Base-by-base conservation (phyloP, 2,888 invertebrate genomes). In the Monoplex corrugatus region DNA sequence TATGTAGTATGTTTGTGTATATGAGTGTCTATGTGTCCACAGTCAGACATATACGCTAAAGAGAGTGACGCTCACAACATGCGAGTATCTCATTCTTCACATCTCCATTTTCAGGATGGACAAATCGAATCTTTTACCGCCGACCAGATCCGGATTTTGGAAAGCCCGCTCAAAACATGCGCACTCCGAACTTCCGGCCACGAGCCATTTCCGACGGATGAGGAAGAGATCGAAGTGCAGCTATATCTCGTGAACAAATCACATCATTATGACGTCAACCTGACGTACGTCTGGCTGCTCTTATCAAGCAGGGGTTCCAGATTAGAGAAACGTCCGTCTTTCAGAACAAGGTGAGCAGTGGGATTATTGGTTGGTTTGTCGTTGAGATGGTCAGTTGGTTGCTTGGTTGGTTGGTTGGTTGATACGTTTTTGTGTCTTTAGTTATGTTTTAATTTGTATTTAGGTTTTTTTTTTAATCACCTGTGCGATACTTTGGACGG, bases 231-330 rank as follows among this genome's bases (percentile, higher is more conserved):
- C 16, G 91, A 78, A 3, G 92, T 94, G 1, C 90, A 92, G 43
- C 88, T 95, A 89, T 95, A 94, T 78, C 89, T 95, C 32, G 89
- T 92, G 3, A 93, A 94, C 88, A 91, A 89, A 5, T 90, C 92
- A 3, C 93, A 93, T 16, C 91, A 93, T n/a, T 91, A 93, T 10
- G 94, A 94, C 88, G 89, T 91, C 35, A 75, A 63, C 0, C 92
- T 94, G 28, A 95, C 94, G 10, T 87, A 91, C 8, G 92, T 90
- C 35, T 92, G 92, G 92, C 91, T 1, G 89, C 89, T 75, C 90
- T 93, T 38, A 92, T 95, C n/a, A 87, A 90, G 57, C 90, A 91
- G 44, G 93, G 93, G 2, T 92, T 93, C 45, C 75, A 89, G 50
- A 2, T 50, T 23, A 44, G 80, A 85, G 32, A 89, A 63, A 44